Evolutionary conservation across 1,140 invertebrate species (phyloP).

Genomic region (Diuraphis noxia): DNA sequence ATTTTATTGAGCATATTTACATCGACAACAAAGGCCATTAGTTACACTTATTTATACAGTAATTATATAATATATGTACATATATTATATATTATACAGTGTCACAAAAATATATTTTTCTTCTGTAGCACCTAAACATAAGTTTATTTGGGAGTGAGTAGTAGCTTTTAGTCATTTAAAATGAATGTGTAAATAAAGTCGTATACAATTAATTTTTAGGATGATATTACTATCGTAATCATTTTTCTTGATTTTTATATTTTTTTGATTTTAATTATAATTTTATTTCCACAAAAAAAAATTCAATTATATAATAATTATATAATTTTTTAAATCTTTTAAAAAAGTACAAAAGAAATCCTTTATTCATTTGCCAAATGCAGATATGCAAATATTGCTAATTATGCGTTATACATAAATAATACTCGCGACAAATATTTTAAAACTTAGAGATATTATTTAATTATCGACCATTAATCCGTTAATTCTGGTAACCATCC

Average conservation of each 20-base stretch:
- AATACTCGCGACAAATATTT: not conserved
- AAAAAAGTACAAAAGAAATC: not conserved
- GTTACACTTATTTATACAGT: too few species aligned
- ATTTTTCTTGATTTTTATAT: not conserved
- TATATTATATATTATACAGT: too few species aligned
- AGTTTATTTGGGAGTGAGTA: not conserved
- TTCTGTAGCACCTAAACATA: too few species aligned
- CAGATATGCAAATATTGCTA: not conserved
- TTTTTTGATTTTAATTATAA: not conserved
- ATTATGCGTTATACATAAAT: not conserved
- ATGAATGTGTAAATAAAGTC: not conserved
- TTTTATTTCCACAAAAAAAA: not conserved
- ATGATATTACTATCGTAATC: not conserved
- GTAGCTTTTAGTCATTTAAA: not conserved
- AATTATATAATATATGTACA: too few species aligned
- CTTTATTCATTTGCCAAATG: constrained; percentile 21
- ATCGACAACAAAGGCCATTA: too few species aligned
- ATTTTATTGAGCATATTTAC: too few species aligned
- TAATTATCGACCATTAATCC: not conserved
- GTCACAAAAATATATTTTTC: too few species aligned
- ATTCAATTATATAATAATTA: not conserved
- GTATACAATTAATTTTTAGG: not conserved
- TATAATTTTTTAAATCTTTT: not conserved
- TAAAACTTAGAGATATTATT: not conserved
- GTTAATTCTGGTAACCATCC: not conserved